Conservation (phyloP, 2,113 vertebrate genomes). For the Egretta garzetta region DNA sequence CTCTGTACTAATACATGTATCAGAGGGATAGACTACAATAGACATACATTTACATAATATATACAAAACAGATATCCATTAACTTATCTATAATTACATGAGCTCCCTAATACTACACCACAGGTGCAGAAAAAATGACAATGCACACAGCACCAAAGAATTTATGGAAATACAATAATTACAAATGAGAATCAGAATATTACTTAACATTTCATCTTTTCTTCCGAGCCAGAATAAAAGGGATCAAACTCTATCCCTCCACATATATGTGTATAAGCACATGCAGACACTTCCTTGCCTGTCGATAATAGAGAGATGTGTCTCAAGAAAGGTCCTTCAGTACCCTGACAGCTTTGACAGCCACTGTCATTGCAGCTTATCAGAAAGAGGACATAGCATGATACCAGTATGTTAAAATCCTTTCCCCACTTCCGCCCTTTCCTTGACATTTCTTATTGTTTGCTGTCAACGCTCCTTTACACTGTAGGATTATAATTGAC, state of each 20-base stretch:
- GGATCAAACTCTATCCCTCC: background rate
- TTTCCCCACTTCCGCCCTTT: conserved; percentile 10
- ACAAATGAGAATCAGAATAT: background rate
- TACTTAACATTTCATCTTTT: background rate
- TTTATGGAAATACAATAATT: background rate
- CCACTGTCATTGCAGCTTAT: conserved; percentile 52
- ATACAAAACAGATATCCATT: background rate
- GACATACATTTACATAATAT: background rate
- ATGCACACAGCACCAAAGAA: background rate
- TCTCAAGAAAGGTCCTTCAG: conserved; percentile 17
- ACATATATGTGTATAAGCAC: background rate
- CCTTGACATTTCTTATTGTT: conserved; percentile 9
- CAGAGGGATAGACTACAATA: background rate
- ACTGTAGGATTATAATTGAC: background rate
- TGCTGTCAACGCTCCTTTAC: conserved; percentile 23
- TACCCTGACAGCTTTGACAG: conserved; percentile 61
- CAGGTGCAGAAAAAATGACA: background rate
- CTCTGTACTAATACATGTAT: background rate
- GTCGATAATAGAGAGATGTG: background rate
- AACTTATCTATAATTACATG: background rate
- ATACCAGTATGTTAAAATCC: conserved; percentile 28
- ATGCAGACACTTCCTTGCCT: background rate
- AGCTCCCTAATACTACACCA: background rate
- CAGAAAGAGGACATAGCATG: conserved; percentile 38
- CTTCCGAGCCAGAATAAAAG: background rate